Evolutionary conservation across 2,888 invertebrate species (phyloP).

Genomic region (Drosophila multiciliata): DNA sequence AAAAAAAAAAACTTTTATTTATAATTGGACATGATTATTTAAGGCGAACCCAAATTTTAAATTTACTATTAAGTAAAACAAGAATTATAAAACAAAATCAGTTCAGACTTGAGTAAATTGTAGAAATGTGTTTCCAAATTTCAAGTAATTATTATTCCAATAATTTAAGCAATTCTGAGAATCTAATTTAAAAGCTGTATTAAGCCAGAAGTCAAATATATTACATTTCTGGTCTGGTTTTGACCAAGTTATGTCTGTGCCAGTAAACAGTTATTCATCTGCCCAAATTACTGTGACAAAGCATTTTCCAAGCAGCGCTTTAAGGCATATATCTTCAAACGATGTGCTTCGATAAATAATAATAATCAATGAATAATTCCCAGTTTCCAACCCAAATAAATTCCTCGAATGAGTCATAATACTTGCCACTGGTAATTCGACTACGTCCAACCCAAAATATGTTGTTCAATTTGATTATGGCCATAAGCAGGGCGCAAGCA

Average conservation of each 20-base stretch:
- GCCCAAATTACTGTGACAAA: not conserved
- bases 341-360: not conserved
- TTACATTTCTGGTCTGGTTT: not conserved
- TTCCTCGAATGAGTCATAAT: conserved; percentile 44
- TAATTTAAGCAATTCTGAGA: not conserved
- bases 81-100: not conserved
- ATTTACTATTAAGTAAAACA: not conserved
- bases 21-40: not conserved
- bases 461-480: conserved; percentile 70
- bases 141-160: not conserved
- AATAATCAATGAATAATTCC: conserved; percentile 1
- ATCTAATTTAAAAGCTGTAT: not conserved
- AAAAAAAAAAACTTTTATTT: conserved; percentile 1
- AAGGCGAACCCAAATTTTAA: not conserved
- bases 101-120: not conserved
- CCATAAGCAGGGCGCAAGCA: conserved; percentile 63
- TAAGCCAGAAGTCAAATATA: not conserved
- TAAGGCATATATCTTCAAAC: not conserved
- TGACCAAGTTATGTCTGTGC: not conserved
- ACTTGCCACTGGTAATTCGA: conserved; percentile 1
- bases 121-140: not conserved
- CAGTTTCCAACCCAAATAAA: not conserved
- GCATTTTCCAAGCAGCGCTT: not conserved
- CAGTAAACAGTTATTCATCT: too few species aligned
- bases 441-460: conserved; percentile 20